Evolutionary conservation across 1,140 invertebrate genomes (phyloP).

Genomic region (Holotrichia oblita): DNA sequence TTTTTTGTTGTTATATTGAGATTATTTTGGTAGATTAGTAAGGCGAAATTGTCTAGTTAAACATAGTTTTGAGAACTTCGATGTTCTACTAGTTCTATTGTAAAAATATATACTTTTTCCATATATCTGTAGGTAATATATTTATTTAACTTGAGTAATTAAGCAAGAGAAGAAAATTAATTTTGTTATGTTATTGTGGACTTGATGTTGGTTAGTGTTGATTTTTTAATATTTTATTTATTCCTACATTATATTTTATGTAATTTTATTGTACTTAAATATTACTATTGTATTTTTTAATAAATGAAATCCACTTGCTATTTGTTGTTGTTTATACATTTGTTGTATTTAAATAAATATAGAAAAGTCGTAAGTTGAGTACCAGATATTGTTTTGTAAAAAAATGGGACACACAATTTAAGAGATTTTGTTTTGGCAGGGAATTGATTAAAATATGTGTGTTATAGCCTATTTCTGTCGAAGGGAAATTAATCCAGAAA

Average conservation of each 20-base stretch:
- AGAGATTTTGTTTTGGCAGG: too few species aligned
- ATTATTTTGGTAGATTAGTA: background rate
- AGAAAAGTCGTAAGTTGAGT: too few species aligned
- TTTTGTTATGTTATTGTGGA: background rate
- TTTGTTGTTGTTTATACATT: background rate
- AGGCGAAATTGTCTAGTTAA: background rate
- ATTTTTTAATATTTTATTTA: slow-evolving; percentile 34
- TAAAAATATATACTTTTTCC: background rate
- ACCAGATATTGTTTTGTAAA: too few species aligned
- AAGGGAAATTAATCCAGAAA: too few species aligned
- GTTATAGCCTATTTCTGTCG: too few species aligned
- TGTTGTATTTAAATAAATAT: too few species aligned
- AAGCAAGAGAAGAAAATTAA: background rate
- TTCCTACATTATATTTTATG: background rate
- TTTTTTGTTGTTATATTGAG: background rate
- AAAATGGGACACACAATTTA: too few species aligned
- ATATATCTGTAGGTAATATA: background rate
- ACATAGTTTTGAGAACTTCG: background rate
- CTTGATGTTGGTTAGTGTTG: slow-evolving; percentile 24
- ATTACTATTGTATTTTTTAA: background rate
- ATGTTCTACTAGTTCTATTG: background rate
- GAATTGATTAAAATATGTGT: too few species aligned
- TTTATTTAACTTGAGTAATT: background rate
- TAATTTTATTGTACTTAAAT: slow-evolving; percentile 27
- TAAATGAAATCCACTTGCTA: too few species aligned